Evolutionary conservation across 2,797 vertebrate species (phyloP), one percentile per base, ranked within the genome.

Genomic region (Natrix natrix): DNA sequence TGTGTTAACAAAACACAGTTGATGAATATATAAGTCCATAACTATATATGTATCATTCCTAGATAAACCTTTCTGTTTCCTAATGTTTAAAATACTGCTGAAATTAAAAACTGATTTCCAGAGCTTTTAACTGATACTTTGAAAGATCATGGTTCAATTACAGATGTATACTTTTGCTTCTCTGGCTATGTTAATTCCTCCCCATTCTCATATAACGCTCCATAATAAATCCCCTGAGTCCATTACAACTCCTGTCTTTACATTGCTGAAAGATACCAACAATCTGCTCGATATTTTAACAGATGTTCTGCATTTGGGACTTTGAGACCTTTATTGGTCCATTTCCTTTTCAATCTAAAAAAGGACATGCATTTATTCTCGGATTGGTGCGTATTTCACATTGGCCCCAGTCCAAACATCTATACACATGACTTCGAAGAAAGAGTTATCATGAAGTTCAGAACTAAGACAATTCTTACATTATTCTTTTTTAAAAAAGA

Each of bases 221-320:
- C 90, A 96, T 89, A 95, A 94, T 94, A 97, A 97, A 97, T 95
- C 90, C 93, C 94, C 24, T 32, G 91, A 90, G 94, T 96, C 95
- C 95, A 96, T 95, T 95, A 95, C 90, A 96, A 95, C 93, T 97
- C 96, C 96, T 97, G 91, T 6, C 94, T 97, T 97, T 96, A 96
- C 94, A 95, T 91, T 95, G 94, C 74, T 97, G 95, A 96, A 96
- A 97, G 97, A 94, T 97, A 95, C 96, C 97, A 97, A 96, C 95
- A 98, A 96, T 96, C 95, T 97, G 94, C 95, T 97, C 95, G 94
- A 96, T 92, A 7, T 96, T 97, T 92, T 95, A 96, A 92, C 97
- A 98, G 96, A 97, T 97, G 96, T 97, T 96, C 96, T 96, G 91
- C 93, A 96, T 97, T 96, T 91, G 94, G 96, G 90, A 94, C 96